These are phyloP conservation scores for Caerostris extrusa DNA, from an alignment of 1,140 invertebrate species.

Conservation along the genomic window DNA sequence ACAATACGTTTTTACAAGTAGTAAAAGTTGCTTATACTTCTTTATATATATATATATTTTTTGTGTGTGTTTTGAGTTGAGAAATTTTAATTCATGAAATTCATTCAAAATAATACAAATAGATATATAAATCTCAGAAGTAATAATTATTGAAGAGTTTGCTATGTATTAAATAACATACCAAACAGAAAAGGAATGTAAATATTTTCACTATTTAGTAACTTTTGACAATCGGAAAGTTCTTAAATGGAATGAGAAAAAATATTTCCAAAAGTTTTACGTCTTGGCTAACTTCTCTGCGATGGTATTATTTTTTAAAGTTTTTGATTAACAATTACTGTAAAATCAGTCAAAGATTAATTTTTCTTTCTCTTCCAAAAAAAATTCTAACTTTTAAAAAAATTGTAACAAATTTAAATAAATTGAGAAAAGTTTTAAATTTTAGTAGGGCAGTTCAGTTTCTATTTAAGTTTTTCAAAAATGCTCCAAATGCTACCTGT, in stretches of 20 bases:
- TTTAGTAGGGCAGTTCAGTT: neutral
- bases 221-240: neutral
- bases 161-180: no score
- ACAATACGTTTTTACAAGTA: no score
- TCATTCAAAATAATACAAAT: no score
- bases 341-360: neutral
- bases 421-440: neutral
- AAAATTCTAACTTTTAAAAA: neutral
- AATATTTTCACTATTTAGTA: no score
- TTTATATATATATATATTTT: no score
- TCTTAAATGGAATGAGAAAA: neutral
- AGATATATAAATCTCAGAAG: no score
- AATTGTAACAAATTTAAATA: neutral
- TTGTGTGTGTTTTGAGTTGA: no score
- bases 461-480: neutral
- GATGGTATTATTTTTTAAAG: neutral
- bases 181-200: no score
- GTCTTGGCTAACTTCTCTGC: neutral
- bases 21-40: no score
- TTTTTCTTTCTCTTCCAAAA: neutral
- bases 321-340: neutral
- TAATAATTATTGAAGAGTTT: no score
- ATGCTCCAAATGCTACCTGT: conserved; percentile 7
- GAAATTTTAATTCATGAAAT: no score
- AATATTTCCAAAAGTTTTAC: neutral